Evolutionary conservation across 2,113 vertebrate genomes (phyloP).

Genomic region (Harpagus bidentatus): DNA sequence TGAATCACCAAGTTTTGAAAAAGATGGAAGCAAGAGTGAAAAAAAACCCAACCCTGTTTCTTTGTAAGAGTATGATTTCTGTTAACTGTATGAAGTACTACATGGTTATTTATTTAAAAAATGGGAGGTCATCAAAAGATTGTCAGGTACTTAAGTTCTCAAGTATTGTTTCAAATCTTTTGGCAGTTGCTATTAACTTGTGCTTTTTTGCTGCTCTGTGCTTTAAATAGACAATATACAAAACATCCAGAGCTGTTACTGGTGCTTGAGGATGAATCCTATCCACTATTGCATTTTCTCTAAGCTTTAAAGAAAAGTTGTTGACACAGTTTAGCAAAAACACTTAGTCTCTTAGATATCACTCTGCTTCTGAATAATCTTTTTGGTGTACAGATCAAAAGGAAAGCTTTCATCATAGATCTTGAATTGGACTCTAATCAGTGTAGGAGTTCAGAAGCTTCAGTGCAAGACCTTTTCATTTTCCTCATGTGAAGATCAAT

Average conservation of each 20-base stretch:
- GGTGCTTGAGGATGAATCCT: background rate
- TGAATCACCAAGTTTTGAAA: background rate
- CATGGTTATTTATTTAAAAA: background rate
- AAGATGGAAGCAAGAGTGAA: background rate
- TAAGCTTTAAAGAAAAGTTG: conserved; percentile 49
- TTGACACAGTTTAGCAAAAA: conserved; percentile 55
- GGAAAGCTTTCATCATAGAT: conserved; percentile 49
- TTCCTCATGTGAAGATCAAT: conserved; percentile 51
- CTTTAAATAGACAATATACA: background rate
- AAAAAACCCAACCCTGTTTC: background rate
- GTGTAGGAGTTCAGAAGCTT: conserved; percentile 35
- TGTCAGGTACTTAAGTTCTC: background rate
- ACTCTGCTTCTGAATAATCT: conserved; percentile 51
- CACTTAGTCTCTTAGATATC: conserved; percentile 42
- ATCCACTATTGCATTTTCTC: background rate
- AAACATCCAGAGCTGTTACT: background rate
- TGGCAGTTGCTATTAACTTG: background rate
- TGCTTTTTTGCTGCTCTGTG: background rate
- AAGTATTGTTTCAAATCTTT: background rate
- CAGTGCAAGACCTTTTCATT: conserved; percentile 57
- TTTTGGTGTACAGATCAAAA: conserved; percentile 58
- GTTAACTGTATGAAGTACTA: background rate
- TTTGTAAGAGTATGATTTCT: background rate
- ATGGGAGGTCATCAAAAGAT: background rate
- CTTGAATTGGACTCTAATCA: conserved; percentile 59